A percentile compares a stretch with the other conserved stretches of the same genome.
Conservation (phyloP, 1,140 invertebrate genomes). For the Caenorhabditis inopinata region DNA sequence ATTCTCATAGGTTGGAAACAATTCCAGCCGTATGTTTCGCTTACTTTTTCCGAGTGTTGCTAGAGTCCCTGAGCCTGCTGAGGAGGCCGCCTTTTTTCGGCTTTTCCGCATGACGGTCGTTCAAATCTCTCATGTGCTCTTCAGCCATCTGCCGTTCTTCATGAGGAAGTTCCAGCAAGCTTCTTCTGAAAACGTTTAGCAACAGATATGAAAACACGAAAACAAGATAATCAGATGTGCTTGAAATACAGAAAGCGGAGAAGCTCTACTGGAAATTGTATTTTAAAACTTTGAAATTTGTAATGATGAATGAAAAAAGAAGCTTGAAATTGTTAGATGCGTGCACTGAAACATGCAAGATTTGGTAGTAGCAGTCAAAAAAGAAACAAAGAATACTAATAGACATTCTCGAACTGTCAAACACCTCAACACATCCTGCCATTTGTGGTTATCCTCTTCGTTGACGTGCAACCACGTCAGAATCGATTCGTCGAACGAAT, state of each 20-base stretch:
- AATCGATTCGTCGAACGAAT: slow-evolving; percentile 62
- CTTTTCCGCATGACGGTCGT: slow-evolving; percentile 40
- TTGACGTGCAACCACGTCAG: slow-evolving; percentile 60
- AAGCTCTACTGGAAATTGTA: slow-evolving; percentile 23
- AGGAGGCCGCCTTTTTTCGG: slow-evolving; percentile 48
- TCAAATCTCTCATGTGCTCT: slow-evolving; percentile 58
- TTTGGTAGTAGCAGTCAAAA: background rate
- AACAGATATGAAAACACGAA: background rate
- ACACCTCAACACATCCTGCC: slow-evolving; percentile 23
- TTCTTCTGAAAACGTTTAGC: slow-evolving; percentile 56
- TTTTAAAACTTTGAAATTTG: too few species aligned
- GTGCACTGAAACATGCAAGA: background rate
- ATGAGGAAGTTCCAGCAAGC: slow-evolving; percentile 55
- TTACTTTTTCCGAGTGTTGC: slow-evolving; percentile 47
- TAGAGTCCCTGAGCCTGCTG: slow-evolving; percentile 42
- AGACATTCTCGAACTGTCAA: background rate
- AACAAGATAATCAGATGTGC: background rate
- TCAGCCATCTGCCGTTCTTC: slow-evolving; percentile 59
- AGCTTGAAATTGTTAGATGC: slow-evolving; percentile 4
- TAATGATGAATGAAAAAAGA: background rate
- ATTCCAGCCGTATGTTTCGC: background rate
- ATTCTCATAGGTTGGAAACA: background rate
- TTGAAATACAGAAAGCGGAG: slow-evolving; percentile 30
- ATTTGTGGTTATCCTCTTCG: slow-evolving; percentile 52
- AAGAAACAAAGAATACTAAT: background rate